A percentile compares a stretch with the other conserved stretches of the same genome.
phyloP scores from a whole-genome alignment of 1,140 invertebrate species.

The Chrysomallon squamiferum region DNA sequence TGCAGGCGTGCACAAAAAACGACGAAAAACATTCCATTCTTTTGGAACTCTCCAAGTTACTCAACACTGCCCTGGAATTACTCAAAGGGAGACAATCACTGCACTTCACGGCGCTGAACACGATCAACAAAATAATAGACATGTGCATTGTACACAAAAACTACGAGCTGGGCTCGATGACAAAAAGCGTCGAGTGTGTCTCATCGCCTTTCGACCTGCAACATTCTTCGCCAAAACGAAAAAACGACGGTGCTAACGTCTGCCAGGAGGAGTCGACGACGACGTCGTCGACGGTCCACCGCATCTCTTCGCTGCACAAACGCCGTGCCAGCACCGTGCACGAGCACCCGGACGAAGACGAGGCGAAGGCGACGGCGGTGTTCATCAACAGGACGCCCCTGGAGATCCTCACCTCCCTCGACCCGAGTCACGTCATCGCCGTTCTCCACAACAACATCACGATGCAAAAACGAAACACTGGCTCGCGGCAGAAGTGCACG shows the following conservation, averaged over 20 bases:
- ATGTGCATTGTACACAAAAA: constrained; percentile 61
- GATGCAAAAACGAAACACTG: constrained; percentile 74
- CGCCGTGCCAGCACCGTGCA: constrained; percentile 22
- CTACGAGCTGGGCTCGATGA: constrained; percentile 42
- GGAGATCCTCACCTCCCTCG: constrained; percentile 65
- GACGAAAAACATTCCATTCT: constrained; percentile 49
- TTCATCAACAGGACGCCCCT: constrained; percentile 45
- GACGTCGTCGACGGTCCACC: constrained; percentile 3
- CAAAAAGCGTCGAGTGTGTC: constrained; percentile 23
- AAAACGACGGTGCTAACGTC: neutral
- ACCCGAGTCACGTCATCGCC: constrained; percentile 69
- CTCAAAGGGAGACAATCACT: constrained; percentile 69
- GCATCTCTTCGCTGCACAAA: constrained; percentile 29
- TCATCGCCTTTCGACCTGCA: constrained; percentile 1
- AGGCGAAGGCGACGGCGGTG: constrained; percentile 15
- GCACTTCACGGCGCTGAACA: constrained; percentile 70
- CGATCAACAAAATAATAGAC: constrained; percentile 71
- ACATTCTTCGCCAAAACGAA: neutral
- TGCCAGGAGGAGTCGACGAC: neutral
- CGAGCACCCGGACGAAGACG: constrained; percentile 31
- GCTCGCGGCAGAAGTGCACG: constrained; percentile 70
- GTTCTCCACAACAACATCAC: constrained; percentile 75
- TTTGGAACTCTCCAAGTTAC: constrained; percentile 65
- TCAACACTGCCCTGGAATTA: constrained; percentile 66
- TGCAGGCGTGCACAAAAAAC: constrained; percentile 26